Evolutionary conservation across 2,797 vertebrate species (phyloP).

Genomic region (Sarcoramphus papa): DNA sequence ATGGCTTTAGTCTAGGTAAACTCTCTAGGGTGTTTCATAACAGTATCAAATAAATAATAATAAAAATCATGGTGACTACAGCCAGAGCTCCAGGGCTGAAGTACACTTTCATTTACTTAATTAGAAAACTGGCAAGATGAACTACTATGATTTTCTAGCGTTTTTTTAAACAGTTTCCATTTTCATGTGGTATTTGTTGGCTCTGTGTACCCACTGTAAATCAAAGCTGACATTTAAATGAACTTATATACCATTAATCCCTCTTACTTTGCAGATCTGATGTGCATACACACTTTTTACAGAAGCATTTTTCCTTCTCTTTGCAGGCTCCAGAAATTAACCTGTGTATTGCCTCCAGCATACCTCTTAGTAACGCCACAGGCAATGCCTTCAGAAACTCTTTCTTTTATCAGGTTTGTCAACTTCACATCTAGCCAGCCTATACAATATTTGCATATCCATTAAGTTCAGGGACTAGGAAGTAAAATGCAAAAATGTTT

Average conservation of each 20-base stretch:
- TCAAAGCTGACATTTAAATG: not conserved
- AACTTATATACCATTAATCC: not conserved
- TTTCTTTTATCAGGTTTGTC: slow-evolving; percentile 87
- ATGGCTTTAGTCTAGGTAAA: not conserved
- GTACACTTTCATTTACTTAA: not conserved
- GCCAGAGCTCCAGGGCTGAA: not conserved
- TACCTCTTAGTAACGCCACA: slow-evolving; percentile 75
- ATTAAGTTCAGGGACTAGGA: not conserved
- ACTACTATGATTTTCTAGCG: not conserved
- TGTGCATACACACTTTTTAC: not conserved
- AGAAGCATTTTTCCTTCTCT: not conserved
- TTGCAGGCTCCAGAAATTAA: slow-evolving; percentile 78
- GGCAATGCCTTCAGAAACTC: slow-evolving; percentile 82
- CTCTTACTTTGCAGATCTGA: not conserved
- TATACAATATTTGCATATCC: not conserved
- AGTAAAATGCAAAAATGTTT: not conserved
- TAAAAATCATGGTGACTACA: not conserved
- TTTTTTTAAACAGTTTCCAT: not conserved
- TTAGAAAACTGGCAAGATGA: not conserved
- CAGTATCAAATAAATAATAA: not conserved
- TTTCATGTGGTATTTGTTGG: not conserved
- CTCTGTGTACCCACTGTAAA: not conserved
- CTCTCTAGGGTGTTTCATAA: not conserved
- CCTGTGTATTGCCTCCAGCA: slow-evolving; percentile 78
- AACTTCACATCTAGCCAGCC: not conserved